These are phyloP conservation scores for Microplitis deprimator DNA, from an alignment of 2,888 invertebrate genomes.

Conservation along the genomic window DNA sequence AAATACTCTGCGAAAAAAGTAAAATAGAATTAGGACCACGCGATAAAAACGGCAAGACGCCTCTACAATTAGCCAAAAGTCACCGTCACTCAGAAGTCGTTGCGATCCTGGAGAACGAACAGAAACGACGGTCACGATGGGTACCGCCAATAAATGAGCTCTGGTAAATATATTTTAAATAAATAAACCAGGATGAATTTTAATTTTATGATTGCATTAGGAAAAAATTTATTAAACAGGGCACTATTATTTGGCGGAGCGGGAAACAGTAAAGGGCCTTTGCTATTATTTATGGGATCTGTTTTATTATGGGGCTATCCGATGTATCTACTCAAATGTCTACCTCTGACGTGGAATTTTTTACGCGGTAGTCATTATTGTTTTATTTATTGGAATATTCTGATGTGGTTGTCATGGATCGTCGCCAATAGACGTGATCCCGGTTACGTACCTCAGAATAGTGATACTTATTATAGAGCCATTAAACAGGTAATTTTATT, in stretches of 20 bases:
- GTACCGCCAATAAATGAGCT: slow-evolving; percentile 90
- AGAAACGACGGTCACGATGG: slow-evolving; percentile 86
- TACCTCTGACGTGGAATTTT: slow-evolving; percentile 92
- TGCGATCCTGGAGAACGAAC: slow-evolving; percentile 84
- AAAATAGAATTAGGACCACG: slow-evolving; percentile 88
- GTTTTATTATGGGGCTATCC: slow-evolving; percentile 94
- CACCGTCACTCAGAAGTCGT: slow-evolving; percentile 90
- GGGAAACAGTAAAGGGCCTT: slow-evolving; percentile 90
- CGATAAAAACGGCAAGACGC: slow-evolving; percentile 94
- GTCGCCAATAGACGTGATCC: slow-evolving; percentile 92
- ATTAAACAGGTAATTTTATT: slow-evolving; percentile 79
- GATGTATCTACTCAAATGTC: slow-evolving; percentile 91
- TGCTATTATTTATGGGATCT: slow-evolving; percentile 88
- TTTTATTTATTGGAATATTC: slow-evolving; percentile 90
- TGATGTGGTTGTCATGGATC: slow-evolving; percentile 95
- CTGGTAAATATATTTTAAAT: slow-evolving; percentile 73
- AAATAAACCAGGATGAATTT: neutral
- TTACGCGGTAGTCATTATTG: slow-evolving; percentile 89
- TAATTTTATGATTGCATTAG: slow-evolving; percentile 26
- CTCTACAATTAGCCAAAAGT: slow-evolving; percentile 89
- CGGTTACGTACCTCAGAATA: slow-evolving; percentile 90
- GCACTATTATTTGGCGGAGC: slow-evolving; percentile 91
- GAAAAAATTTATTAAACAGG: slow-evolving; percentile 69
- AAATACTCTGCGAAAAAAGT: slow-evolving; percentile 91
- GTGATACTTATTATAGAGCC: slow-evolving; percentile 90